phyloP scores from a whole-genome alignment of 2,113 vertebrate species.

The Ciconia maguari region DNA sequence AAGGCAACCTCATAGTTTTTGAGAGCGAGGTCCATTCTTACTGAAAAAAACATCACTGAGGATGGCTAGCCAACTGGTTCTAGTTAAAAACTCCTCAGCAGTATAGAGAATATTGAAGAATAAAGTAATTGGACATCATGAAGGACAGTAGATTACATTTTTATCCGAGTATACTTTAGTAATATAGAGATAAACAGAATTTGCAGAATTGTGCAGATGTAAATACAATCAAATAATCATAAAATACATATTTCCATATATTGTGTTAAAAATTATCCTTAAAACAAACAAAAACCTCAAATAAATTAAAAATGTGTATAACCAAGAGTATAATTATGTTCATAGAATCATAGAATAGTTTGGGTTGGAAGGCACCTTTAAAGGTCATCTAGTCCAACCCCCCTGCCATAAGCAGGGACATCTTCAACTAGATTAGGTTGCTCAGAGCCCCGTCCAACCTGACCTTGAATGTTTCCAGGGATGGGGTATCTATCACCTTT shows the following conservation, averaged over 20 bases:
- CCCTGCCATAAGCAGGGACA: too few relatives aligned
- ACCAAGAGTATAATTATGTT: not conserved
- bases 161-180: not conserved
- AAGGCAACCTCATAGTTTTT: not conserved
- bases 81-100: not conserved
- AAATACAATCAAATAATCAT: not conserved
- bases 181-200: not conserved
- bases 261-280: not conserved
- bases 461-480: too few relatives aligned
- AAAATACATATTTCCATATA: not conserved
- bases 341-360: too few relatives aligned
- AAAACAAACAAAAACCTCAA: not conserved
- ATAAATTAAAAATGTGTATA: not conserved
- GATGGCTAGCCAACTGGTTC: not conserved
- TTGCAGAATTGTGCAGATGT: not conserved
- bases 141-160: not conserved
- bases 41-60: not conserved
- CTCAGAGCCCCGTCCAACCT: too few relatives aligned
- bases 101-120: not conserved
- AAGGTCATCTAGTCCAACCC: too few relatives aligned
- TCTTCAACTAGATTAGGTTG: too few relatives aligned
- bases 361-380: too few relatives aligned
- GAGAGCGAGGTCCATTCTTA: not conserved
- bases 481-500: too few relatives aligned
- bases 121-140: not conserved